phyloP scores from a whole-genome alignment of 2,113 vertebrate species.

The Callipepla californica region DNA sequence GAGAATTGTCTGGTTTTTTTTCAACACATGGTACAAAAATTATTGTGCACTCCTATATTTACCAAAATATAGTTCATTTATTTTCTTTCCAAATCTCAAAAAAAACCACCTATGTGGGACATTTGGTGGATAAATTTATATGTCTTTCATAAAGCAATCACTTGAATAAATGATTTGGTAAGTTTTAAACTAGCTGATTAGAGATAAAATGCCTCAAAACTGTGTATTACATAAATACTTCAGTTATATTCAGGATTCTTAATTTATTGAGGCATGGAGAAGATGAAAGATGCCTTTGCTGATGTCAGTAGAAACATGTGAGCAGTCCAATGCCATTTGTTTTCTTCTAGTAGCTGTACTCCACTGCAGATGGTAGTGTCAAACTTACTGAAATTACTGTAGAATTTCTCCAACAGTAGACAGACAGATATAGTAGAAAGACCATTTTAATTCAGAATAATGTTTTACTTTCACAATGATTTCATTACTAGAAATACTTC shows the following conservation, averaged over 20 bases:
- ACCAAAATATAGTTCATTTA: not conserved
- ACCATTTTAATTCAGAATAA: conserved; percentile 32
- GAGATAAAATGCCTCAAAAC: accelerated
- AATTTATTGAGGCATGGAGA: not conserved
- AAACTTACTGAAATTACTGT: not conserved
- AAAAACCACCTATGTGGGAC: not conserved
- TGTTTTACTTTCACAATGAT: conserved; percentile 33
- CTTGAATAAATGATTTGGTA: not conserved
- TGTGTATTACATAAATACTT: not conserved
- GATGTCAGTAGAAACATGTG: not conserved
- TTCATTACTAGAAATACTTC: conserved; percentile 42
- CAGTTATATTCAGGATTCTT: not conserved
- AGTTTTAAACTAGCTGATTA: not conserved
- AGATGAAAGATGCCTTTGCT: not conserved
- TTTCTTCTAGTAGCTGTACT: not conserved
- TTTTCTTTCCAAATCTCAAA: not conserved
- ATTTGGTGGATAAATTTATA: not conserved
- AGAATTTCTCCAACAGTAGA: not conserved
- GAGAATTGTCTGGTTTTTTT: not conserved
- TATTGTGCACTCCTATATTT: accelerated
- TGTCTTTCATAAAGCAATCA: not conserved
- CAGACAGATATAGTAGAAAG: not conserved
- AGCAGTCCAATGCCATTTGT: not conserved
- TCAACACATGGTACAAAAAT: not conserved
- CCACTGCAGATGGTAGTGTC: not conserved